A percentile compares a stretch with the other conserved stretches of the same genome.
phyloP scores from a whole-genome alignment of 2,888 invertebrate species.

The Phrixothrix hirtus region DNA sequence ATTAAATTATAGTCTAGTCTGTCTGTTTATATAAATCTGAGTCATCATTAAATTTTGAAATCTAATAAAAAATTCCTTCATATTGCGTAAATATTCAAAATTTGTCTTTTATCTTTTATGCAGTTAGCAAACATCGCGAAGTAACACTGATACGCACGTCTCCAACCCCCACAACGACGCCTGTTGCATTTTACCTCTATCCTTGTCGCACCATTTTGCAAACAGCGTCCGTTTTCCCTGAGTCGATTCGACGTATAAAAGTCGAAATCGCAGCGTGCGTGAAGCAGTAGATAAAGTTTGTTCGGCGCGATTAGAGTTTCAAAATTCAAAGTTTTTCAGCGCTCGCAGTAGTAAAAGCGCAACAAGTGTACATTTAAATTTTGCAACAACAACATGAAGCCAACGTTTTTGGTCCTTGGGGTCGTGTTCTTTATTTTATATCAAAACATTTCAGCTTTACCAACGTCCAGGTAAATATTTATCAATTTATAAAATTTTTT shows the following conservation, averaged over 20 bases:
- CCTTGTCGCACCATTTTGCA: constrained; percentile 2
- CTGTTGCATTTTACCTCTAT: constrained; percentile 1
- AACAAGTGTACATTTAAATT: neutral
- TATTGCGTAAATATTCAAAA: no score
- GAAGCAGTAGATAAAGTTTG: neutral
- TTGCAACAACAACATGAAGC: neutral
- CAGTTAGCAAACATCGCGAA: no score
- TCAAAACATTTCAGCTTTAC: constrained; percentile 13
- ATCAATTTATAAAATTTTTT: no score
- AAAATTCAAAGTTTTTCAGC: no score
- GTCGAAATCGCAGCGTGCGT: constrained; percentile 5
- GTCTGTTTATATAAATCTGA: neutral
- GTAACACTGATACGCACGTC: neutral
- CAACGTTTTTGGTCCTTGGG: constrained; percentile 2
- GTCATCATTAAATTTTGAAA: neutral
- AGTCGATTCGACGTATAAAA: constrained; percentile 4
- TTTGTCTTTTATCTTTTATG: no score
- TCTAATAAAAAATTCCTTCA: neutral
- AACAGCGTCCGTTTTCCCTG: neutral
- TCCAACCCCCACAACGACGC: constrained; percentile 1
- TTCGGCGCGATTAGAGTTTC: neutral
- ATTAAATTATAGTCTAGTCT: neutral
- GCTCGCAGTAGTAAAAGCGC: neutral
- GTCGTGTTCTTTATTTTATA: constrained; percentile 14
- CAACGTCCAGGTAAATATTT: constrained; percentile 13